Percentiles rank a stretch among this genome's conserved stretches.
Evolutionary conservation across 2,113 vertebrate species (phyloP).

Genomic region (Myanophis thanlyinensis): DNA sequence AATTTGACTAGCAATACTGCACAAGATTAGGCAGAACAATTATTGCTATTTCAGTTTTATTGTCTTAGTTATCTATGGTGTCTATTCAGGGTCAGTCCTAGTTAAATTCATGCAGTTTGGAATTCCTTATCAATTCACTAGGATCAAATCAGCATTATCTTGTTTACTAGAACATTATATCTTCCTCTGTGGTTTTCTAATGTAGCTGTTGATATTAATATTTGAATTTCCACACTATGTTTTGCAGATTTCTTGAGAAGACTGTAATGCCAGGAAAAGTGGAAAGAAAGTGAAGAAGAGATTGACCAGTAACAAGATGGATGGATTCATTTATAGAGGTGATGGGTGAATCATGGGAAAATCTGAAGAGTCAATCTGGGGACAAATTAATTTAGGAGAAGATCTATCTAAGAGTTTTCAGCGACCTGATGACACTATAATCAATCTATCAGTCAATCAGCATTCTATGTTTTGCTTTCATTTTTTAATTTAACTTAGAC

Average conservation of each 20-base stretch:
- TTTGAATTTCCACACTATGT: background rate
- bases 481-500: background rate
- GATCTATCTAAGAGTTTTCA: background rate
- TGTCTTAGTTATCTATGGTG: background rate
- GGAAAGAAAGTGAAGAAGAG: background rate
- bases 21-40: background rate
- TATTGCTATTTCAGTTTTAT: background rate
- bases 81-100: background rate
- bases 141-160: background rate
- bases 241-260: background rate
- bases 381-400: background rate
- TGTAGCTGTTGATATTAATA: background rate
- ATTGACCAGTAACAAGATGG: background rate
- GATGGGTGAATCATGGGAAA: background rate
- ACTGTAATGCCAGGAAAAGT: background rate
- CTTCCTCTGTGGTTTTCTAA: background rate
- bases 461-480: background rate
- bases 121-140: background rate
- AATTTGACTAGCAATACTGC: background rate
- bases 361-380: background rate
- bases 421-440: background rate
- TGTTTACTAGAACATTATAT: background rate
- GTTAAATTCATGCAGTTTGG: background rate
- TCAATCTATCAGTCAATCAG: background rate
- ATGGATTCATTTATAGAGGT: background rate